Conservation (phyloP, 2,113 vertebrate species). For the Thinocorus orbignyianus region DNA sequence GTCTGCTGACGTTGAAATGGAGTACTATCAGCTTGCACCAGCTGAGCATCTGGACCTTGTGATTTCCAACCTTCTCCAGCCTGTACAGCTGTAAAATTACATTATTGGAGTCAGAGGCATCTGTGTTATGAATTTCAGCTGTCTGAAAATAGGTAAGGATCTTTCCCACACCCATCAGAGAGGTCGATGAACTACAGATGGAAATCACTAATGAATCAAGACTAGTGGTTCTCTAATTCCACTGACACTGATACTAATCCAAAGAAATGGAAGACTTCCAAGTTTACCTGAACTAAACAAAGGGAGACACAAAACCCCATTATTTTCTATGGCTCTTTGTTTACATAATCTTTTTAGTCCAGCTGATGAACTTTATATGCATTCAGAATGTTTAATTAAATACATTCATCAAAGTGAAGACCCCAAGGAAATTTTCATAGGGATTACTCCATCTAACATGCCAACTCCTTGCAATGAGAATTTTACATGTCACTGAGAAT, state of each 20-base stretch:
- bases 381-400: neutral
- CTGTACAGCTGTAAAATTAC: conserved; percentile 7
- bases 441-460: neutral
- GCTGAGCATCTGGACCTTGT: conserved; percentile 21
- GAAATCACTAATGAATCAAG: neutral
- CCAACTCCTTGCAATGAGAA: neutral
- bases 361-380: neutral
- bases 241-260: neutral
- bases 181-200: neutral
- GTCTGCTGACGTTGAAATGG: neutral
- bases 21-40: conserved; percentile 25
- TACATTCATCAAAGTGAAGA: neutral
- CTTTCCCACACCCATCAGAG: conserved; percentile 18
- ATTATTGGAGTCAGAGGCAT: neutral
- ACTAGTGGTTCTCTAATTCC: neutral
- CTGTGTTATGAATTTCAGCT: conserved; percentile 39
- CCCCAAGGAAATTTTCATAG: neutral
- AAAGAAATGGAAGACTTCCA: neutral
- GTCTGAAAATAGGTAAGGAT: conserved; percentile 35
- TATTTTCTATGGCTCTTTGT: neutral
- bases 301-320: neutral
- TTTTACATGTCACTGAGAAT: neutral
- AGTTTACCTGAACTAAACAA: neutral
- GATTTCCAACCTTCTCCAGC: neutral
- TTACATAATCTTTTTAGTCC: neutral